Percentiles rank a stretch among this genome's conserved stretches.
These are phyloP conservation scores for Saccopteryx bilineata DNA, from an alignment of 2,113 vertebrate species.

Conservation along the genomic window DNA sequence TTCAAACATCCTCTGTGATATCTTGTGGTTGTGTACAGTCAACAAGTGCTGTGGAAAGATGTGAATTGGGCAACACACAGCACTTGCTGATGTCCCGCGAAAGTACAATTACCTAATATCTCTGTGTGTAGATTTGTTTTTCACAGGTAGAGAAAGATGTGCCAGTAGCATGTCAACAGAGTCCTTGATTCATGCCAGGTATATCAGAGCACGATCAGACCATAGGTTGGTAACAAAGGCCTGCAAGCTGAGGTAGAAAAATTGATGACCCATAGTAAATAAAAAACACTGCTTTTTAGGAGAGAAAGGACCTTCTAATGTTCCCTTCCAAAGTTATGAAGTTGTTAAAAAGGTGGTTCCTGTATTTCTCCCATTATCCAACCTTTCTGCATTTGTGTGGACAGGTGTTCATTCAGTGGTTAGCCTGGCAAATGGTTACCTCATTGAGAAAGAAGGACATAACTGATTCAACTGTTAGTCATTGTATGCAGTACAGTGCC, in stretches of 20 bases:
- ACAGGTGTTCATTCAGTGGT: background rate
- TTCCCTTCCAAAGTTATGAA: background rate
- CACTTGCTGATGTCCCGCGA: background rate
- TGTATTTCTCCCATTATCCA: background rate
- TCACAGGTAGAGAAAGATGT: background rate
- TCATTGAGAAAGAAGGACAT: background rate
- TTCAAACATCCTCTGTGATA: background rate
- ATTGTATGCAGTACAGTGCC: background rate
- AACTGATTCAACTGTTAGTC: background rate
- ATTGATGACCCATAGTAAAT: background rate
- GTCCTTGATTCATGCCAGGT: background rate
- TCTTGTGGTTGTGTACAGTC: background rate
- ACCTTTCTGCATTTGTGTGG: background rate
- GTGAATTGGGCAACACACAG: rapidly evolving
- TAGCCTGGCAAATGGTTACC: background rate
- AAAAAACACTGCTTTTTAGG: background rate
- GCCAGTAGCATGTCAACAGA: background rate
- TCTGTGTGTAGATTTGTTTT: background rate
- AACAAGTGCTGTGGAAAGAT: background rate
- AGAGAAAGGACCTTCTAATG: background rate
- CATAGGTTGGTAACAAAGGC: background rate
- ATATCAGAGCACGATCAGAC: rapidly evolving
- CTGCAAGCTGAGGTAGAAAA: background rate
- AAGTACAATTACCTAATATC: background rate
- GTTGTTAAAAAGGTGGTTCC: background rate